Percentiles rank a stretch among this genome's conserved stretches.
These are phyloP conservation scores for Dicranocentrus wangi DNA, from an alignment of 2,888 invertebrate species.

Conservation along the genomic window DNA sequence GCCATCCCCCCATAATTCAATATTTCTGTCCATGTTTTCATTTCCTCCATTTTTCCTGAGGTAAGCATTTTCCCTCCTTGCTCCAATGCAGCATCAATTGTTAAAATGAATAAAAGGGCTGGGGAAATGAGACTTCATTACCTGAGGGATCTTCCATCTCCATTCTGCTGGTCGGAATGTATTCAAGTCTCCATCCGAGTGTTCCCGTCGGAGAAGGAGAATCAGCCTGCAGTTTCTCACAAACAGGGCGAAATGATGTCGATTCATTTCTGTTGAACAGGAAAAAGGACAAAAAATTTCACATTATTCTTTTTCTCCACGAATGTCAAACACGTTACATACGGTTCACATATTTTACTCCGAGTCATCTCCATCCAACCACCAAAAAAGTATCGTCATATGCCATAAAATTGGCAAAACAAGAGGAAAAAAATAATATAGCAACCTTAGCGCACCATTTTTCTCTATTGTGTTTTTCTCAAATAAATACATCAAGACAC, in stretches of 20 bases:
- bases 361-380: slow-evolving; percentile 12
- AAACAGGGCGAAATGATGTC: slow-evolving; percentile 98
- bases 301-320: slow-evolving; percentile 46
- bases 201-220: slow-evolving; percentile 90
- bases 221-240: slow-evolving; percentile 97
- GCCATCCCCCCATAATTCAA: slow-evolving; percentile 31
- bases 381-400: slow-evolving; percentile 18
- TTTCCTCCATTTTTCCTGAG: slow-evolving; percentile 52
- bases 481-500: neutral
- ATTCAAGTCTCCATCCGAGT: slow-evolving; percentile 92
- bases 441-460: no score
- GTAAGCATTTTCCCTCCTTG: slow-evolving; percentile 43
- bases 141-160: slow-evolving; percentile 97
- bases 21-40: slow-evolving; percentile 50
- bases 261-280: slow-evolving; percentile 89
- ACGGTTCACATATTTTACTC: slow-evolving; percentile 29
- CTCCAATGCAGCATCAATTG: slow-evolving; percentile 52
- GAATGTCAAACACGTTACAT: slow-evolving; percentile 31
- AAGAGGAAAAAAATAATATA: neutral
- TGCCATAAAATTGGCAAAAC: slow-evolving; percentile 50
- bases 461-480: no score
- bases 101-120: slow-evolving; percentile 53
- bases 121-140: slow-evolving; percentile 75
- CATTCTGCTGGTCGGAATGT: slow-evolving; percentile 98
- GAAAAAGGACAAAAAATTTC: slow-evolving; percentile 54